Base-by-base conservation (phyloP, 64 coral and sea anemone species). In the Montipora sp. region DNA sequence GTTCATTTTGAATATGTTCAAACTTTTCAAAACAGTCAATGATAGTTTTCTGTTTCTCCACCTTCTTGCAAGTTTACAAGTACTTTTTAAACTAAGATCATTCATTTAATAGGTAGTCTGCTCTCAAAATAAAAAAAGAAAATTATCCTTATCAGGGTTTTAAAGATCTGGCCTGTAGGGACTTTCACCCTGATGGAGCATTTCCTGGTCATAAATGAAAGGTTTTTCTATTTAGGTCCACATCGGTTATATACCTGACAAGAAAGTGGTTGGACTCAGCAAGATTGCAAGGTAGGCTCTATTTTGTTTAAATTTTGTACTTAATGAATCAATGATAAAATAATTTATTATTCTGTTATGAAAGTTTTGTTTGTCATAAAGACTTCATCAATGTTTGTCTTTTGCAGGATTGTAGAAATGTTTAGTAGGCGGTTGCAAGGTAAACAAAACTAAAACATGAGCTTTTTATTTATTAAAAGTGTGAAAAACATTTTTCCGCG, bases 201-300 rank as follows among this genome's bases (percentile, higher is more conserved):
- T 36, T 36, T 36, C 36, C 53, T 57, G 0, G 11, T 6, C 53
- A 57, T 57, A 11, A 57, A 57, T 57, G 53, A 57, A 63, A 19
- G 81, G 16, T 6, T 72, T 82, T 23, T 70, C 7, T 85, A 48
- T 68, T 94, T 79, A 98, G 97, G 97, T 98, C 13, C 91, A 93
- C 78, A 93, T 98, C 66, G 97, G 97, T 51, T 98, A 98, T 89
- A 44, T 98, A 46, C 97, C 97, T 36, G 93, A 98, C 83, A 95
- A 95, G 66, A 93, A 87, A 75, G 92, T 98, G 58, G 84, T 98
- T 77, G 97, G 97, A 73, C 75, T 98, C 2, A 98, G 97, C 75
- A 98, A 98, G 79, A 80, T 98, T 79, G 97, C 94, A 69, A 96
- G 97, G 97, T 96, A 88, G 65, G 27, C 55, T 49, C 44, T 88